Evolutionary conservation across 2,888 invertebrate species (phyloP).

Genomic region (Halocaridina rubra): DNA sequence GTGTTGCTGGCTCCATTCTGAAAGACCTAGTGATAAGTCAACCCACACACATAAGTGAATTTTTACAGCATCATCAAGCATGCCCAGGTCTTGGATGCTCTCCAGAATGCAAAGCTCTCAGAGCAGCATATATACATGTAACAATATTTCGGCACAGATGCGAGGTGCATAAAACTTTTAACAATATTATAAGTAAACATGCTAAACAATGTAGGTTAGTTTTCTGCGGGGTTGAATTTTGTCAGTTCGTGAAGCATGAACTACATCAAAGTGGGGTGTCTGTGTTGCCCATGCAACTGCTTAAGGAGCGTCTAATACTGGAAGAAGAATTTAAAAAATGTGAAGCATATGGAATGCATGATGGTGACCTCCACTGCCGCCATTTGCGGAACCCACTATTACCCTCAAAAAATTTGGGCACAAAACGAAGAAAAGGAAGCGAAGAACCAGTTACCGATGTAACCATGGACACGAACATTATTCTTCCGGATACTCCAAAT

Average conservation of each 20-base stretch:
- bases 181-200: neutral
- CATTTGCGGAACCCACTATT: neutral
- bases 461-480: too few species aligned
- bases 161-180: neutral
- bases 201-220: neutral
- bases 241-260: conserved; percentile 9
- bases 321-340: neutral
- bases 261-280: neutral
- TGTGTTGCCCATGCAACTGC: neutral
- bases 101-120: neutral
- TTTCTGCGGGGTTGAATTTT: neutral
- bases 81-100: neutral
- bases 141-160: neutral
- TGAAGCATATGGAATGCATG: neutral
- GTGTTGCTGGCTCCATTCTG: neutral
- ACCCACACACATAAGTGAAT: neutral
- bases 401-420: too few species aligned
- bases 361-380: neutral
- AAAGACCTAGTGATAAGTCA: neutral
- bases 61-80: neutral
- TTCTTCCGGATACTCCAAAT: neutral
- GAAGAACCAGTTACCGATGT: too few species aligned
- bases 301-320: neutral
- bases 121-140: neutral
- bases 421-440: too few species aligned